These are phyloP conservation scores for Seira musarum DNA, from an alignment of 2,888 invertebrate species.

Conservation along the genomic window DNA sequence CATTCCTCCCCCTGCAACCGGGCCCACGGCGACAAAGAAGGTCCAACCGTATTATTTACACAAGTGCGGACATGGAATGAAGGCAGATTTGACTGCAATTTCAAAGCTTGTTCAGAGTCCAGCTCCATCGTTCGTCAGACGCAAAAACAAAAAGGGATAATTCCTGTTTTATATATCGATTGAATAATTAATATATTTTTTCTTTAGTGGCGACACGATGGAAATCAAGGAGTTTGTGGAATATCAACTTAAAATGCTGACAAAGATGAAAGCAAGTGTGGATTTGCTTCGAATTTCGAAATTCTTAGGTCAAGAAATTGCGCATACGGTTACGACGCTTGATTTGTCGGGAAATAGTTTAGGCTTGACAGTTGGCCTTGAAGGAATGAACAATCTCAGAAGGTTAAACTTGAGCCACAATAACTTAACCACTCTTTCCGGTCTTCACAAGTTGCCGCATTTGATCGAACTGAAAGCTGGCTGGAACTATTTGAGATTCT, in stretches of 20 bases:
- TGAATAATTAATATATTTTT: neutral
- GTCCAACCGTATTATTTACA: slow-evolving; percentile 54
- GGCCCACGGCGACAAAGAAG: neutral
- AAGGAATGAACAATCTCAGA: slow-evolving; percentile 62
- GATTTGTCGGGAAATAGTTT: slow-evolving; percentile 66
- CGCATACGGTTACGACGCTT: slow-evolving; percentile 61
- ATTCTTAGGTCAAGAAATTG: slow-evolving; percentile 60
- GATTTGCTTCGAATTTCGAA: slow-evolving; percentile 59
- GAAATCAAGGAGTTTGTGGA: slow-evolving; percentile 23
- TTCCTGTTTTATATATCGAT: neutral
- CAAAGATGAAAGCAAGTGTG: slow-evolving; percentile 60
- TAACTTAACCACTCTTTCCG: slow-evolving; percentile 66
- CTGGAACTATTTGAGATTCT: slow-evolving; percentile 66
- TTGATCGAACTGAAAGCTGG: slow-evolving; percentile 67
- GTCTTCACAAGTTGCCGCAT: slow-evolving; percentile 63
- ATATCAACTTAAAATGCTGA: slow-evolving; percentile 15
- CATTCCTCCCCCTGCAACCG: neutral
- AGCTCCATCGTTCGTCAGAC: neutral
- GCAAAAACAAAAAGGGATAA: no score
- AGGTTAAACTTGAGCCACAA: slow-evolving; percentile 68
- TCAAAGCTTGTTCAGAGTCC: slow-evolving; percentile 47
- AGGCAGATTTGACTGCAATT: slow-evolving; percentile 64
- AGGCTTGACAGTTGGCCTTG: slow-evolving; percentile 63
- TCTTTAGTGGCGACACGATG: slow-evolving; percentile 36
- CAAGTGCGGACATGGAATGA: slow-evolving; percentile 64